Base-by-base conservation (phyloP, 1,140 invertebrate species). In the Eriosoma lanigerum region DNA sequence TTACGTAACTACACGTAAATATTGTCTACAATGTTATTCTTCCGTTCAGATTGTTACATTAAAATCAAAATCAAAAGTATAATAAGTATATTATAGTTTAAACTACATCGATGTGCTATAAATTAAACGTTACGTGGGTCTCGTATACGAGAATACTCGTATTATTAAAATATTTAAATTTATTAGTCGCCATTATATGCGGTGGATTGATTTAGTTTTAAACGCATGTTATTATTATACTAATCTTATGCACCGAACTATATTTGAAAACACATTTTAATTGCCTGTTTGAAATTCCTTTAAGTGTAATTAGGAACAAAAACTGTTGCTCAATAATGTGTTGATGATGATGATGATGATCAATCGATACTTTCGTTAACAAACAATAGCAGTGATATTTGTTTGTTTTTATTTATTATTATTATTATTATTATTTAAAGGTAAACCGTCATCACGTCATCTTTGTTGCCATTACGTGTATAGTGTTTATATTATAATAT, bases 251-350 rank as follows among this genome's bases (percentile, higher is more conserved):
- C 62, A 64, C 9, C 62, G 13, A 50, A 21, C 21, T 6, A 72
- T 21, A 44, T 50, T 72, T 50, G 1, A 72, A 72, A 72, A 72
- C 68, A 17, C 68, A 50, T 72, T 72, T 72, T 72, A 46, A 72
- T 72, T 72, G 48, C 24, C n/a, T 17, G 17, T 72, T 46, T 26
- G 6, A 21, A 72, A 72, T 72, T 72, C 68, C 68, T 50, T 44
- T 19, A 50, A 72, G 48, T 48, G 32, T 44, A 64, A 64, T 64
- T 44, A 64, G 62, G 62, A 38, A 44, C 19, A 3, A 64, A 44
- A 44, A 64, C 62, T 64, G 32, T 13, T 17, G 32, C 9, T 64
- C 29, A 17, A 64, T 38, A 38, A 38, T n/a, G n/a, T n/a, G n/a
- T n/a, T n/a, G n/a, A n/a, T n/a, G n/a, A n/a, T n/a, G n/a, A n/a